A percentile compares a stretch with the other conserved stretches of the same genome.
Conservation (phyloP, 2,888 invertebrate genomes). For the Tanytarsus gracilentus region DNA sequence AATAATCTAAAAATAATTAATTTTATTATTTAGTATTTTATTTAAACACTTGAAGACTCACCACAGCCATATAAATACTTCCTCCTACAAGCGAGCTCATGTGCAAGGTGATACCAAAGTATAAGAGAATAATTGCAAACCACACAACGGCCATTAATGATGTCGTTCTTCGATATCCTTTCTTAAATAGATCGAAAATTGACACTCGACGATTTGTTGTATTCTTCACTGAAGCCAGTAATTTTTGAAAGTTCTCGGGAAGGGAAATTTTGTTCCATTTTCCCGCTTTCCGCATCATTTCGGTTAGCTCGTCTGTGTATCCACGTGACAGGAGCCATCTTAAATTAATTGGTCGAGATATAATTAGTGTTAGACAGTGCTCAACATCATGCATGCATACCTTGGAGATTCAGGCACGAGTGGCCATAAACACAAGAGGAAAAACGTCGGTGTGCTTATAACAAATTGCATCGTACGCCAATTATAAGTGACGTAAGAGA, state of each 20-base stretch:
- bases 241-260: slow-evolving; percentile 59
- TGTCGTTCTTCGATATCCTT: slow-evolving; percentile 56
- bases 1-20: slow-evolving; percentile 42
- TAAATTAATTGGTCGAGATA: not conserved
- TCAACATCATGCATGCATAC: not conserved
- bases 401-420: slow-evolving; percentile 67
- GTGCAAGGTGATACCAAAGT: slow-evolving; percentile 70
- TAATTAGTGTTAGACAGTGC: not conserved
- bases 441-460: slow-evolving; percentile 50
- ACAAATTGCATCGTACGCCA: slow-evolving; percentile 49
- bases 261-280: slow-evolving; percentile 53
- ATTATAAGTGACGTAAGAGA: slow-evolving; percentile 51
- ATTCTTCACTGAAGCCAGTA: slow-evolving; percentile 45
- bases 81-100: slow-evolving; percentile 65
- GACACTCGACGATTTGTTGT: slow-evolving; percentile 46
- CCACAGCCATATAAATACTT: slow-evolving; percentile 61
- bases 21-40: not conserved
- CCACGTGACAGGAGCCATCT: slow-evolving; percentile 66
- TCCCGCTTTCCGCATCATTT: slow-evolving; percentile 55
- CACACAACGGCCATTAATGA: slow-evolving; percentile 59
- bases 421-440: slow-evolving; percentile 49
- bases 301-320: slow-evolving; percentile 55
- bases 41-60: slow-evolving; percentile 38
- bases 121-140: slow-evolving; percentile 66
- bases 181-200: slow-evolving; percentile 56